Base-by-base conservation (phyloP, 2,888 invertebrate species). In the Caenorhabditis virilis region DNA sequence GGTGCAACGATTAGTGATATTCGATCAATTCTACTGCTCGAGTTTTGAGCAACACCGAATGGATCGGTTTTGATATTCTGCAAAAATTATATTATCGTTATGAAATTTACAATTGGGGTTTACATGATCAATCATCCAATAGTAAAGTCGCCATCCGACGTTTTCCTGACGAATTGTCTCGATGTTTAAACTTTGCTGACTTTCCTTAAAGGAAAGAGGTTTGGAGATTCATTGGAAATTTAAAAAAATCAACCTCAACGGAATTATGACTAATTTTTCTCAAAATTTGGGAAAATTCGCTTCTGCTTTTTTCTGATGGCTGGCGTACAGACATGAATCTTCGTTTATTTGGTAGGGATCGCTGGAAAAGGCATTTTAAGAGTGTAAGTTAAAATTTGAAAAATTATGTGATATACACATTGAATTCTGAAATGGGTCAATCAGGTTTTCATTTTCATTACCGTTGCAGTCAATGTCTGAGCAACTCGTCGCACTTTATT, bases 1-100 rank as follows among this genome's bases (percentile, higher is more conserved):
- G 91, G 91, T 82, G 91, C 91, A 26, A 90, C 88, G 38, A 91
- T 86, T 39, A 91, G 85, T 16, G 73, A 56, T 35, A 69, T 61
- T 39, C 49, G 55, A 45, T 70, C 73, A 25, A 73, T 66, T 42
- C 58, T 46, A 20, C 65, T 65, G 23, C 55, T 68, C 2, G 73
- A 73, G 55, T 73, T 73, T 39, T 73, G 65, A 1, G 64, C 56
- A 13, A 73, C 52, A 2, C 73, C 73, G 46, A 73, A 73, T 20
- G 73, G 73, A 50, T 73, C 73, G 20, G 69, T 73, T 52, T 68
- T 70, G 27, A 59, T 60, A 27, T 62, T 60, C 72, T 69, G 58
- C 18, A 72, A 58, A 15, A 27, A 7, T 9, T 2, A 27, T 18
- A 16, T 15, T 25, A 25, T 36, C 5, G n/a, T 36, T 36, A 5